Evolutionary conservation across 2,888 invertebrate genomes (phyloP), one percentile per base, ranked within the genome.

Genomic region (Meghimatium bilineatum): DNA sequence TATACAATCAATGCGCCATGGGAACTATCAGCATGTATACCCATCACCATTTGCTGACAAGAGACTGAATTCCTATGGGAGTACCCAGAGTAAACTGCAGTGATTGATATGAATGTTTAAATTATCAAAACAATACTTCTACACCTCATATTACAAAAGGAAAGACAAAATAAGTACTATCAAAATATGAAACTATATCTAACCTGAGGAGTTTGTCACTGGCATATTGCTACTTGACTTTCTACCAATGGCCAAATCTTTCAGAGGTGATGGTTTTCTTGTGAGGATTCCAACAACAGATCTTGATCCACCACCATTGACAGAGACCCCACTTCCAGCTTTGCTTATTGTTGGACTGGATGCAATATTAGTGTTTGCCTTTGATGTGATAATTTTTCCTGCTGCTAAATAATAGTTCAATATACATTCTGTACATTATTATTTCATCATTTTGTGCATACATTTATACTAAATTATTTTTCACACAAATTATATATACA

Each of bases 191-290:
- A 77, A 36, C 38, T 32, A 12, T 17, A 32, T 8, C 69, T 29
- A 32, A 81, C 81, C 81, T 74, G 81, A 81, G 20, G 75, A 81
- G 49, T 81, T 74, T 26, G 60, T 44, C 34, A 38, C 49, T n/a
- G 80, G 49, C n/a, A 63, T 56, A 60, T n/a, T 80, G 72, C 60
- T 60, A 66, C n/a, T 69, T 14, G 77, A 20, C 34, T 67, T 77
- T 44, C 82, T 76, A 12, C 69, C 69, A 69, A 76, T 66, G 52
- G 77, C 56, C 67, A 82, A 44, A 49, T 82, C 82, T 69, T 82
- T 82, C 49, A 82, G 69, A 20, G 82, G 82, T 29, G 77, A 77
- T 8, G 82, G 82, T n/a, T 82, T 82, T 32, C 82, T 72, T 5
- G 77, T 82, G 12, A 82, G 69, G 76, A 82, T 76, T 20, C 77